Base-by-base conservation (phyloP, 2,113 vertebrate genomes). In the Tetraodon nigroviridis region DNA sequence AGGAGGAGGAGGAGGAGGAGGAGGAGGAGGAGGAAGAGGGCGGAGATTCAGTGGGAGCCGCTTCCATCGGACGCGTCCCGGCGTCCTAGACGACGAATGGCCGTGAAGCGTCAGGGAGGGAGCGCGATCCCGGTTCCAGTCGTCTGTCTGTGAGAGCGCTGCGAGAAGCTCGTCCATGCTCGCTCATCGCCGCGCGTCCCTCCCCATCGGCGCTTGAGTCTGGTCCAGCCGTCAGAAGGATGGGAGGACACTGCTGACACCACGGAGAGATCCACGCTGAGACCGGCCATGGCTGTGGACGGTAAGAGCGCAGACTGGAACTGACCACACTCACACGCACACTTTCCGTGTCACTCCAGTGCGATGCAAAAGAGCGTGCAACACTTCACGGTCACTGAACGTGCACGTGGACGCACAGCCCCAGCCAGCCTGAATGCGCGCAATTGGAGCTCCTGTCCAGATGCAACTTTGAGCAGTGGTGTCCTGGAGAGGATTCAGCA, bases 231-330 rank as follows among this genome's bases (percentile, higher is more conserved):
- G 44, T 16, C 44, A 12, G 8, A 37, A 78, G 79, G 51, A 90
- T 90, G 89, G 84, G 71, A 80, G 85, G 71, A 66, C 64, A 65
- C 78, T 73, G 82, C 62, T 91, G 81, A 89, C 82, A 87, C 77
- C 83, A 90, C 89, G 86, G 86, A 89, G 80, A 84, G 86, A 86
- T 85, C 84, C 84, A 79, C 85, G 73, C 81, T 78, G 59, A 86
- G 80, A 90, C 88, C 88, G 73, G 83, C 64, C 17, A 91, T 91
- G 90, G 90, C 90, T 75, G 89, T 91, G 83, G 89, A 91, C 89
- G 90, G 90, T 91, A 90, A 81, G 90, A 61, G 76, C 76, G 58
- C 67, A 37, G 32, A 37, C 8, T 12, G 11, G 32, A 37, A 37
- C 32, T 8, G 12, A 8, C 32, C 32, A 2, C 10, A 7, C 7